phyloP scores from a whole-genome alignment of 2,888 invertebrate species.

The Drosophila ustulata region DNA sequence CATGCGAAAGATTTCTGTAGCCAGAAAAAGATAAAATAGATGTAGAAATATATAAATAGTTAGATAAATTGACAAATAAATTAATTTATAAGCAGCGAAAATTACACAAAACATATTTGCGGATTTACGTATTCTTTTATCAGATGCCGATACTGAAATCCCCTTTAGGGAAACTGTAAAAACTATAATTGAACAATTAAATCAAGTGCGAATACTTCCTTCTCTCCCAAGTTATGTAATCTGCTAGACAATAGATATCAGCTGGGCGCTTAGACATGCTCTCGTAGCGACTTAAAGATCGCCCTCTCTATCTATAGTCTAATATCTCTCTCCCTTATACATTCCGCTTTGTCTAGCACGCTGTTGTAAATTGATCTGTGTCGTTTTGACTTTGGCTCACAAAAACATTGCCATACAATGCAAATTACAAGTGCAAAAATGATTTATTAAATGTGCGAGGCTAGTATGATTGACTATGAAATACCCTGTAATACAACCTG shows the following conservation, averaged over 20 bases:
- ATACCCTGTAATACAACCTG: not conserved
- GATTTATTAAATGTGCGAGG: constrained; percentile 32
- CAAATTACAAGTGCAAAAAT: constrained; percentile 62
- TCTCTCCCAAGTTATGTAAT: constrained; percentile 33
- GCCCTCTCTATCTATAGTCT: not conserved
- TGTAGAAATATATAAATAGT: too few relatives aligned
- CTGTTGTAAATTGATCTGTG: constrained; percentile 65
- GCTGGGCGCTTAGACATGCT: constrained; percentile 13
- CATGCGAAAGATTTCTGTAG: too few relatives aligned
- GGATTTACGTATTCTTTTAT: not conserved
- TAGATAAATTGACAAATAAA: too few relatives aligned
- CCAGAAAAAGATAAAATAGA: too few relatives aligned
- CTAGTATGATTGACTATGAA: not conserved
- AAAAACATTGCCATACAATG: constrained; percentile 49
- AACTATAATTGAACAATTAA: constrained; percentile 35
- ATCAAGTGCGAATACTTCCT: constrained; percentile 31
- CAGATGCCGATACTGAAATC: not conserved
- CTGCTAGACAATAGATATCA: constrained; percentile 18
- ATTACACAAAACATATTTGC: not conserved
- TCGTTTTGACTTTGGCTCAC: constrained; percentile 46
- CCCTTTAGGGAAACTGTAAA: too few relatives aligned
- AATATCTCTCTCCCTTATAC: constrained; percentile 5
- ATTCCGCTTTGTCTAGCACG: constrained; percentile 22
- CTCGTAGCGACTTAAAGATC: constrained; percentile 4
- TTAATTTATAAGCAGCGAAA: not conserved